Base-by-base conservation (phyloP, 2,797 vertebrate species). In the Sternotherus odoratus region DNA sequence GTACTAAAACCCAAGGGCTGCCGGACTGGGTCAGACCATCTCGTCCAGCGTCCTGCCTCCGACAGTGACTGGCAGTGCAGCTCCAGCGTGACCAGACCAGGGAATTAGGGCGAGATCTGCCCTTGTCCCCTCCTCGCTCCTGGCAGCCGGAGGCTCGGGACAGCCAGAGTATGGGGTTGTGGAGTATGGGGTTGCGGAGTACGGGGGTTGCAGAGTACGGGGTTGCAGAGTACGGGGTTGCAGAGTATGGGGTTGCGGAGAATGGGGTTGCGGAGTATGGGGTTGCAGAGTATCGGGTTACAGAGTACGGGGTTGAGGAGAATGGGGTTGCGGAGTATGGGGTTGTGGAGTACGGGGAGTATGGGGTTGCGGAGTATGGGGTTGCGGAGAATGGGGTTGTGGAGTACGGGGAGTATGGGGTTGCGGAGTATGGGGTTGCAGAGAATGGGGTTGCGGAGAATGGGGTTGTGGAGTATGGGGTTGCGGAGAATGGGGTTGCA, bases 361-460 rank as follows among this genome's bases (percentile, higher is more conserved):
- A 66, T 5, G n/a, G n/a, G n/a, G 60, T 5, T 1, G 17, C 2
- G n/a, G 8, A 66, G n/a, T n/a, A 66, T 5, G n/a, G n/a, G n/a
- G 60, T 5, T 1, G 17, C 2, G n/a, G 8, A 66, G n/a, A 33
- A 66, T 5, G n/a, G n/a, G n/a, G 60, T 5, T 1, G 17, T 2
- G n/a, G n/a, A n/a, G n/a, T n/a, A n/a, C n/a, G n/a, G n/a, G n/a
- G 8, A 66, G n/a, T n/a, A 66, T 5, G n/a, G n/a, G n/a, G 60
- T 5, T 1, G 17, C 2, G n/a, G 8, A 66, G n/a, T n/a, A 66
- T 5, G n/a, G n/a, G n/a, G 60, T 5, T 1, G 17, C 17, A 1
- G 8, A 66, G n/a, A 33, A 66, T 5, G n/a, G n/a, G n/a, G 60
- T 5, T 1, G 17, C 2, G n/a, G 8, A 66, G n/a, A 33, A 66